A percentile compares a stretch with the other conserved stretches of the same genome.
These are phyloP conservation scores for Pteria penguin DNA, from an alignment of 2,888 invertebrate species.

Conservation along the genomic window DNA sequence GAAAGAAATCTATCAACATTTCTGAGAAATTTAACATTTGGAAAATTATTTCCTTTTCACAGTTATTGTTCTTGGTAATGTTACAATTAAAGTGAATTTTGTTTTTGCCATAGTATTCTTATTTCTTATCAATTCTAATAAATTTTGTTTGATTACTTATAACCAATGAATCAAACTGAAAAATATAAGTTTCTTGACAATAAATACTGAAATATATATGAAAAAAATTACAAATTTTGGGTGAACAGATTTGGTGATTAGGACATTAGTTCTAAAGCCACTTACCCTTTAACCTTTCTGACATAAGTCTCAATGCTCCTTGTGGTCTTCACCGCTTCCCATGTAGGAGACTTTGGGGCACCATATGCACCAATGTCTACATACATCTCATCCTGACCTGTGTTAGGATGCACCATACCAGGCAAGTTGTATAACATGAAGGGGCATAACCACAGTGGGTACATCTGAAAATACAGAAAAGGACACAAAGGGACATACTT, in stretches of 20 bases:
- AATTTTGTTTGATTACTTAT: too few relatives aligned
- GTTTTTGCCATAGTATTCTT: too few relatives aligned
- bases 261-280: not conserved
- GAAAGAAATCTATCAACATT: too few relatives aligned
- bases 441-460: constrained; percentile 91
- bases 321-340: constrained; percentile 85
- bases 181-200: not conserved
- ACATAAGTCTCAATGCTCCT: constrained; percentile 87
- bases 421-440: constrained; percentile 86
- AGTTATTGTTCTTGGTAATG: too few relatives aligned
- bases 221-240: not conserved
- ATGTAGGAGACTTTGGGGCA: constrained; percentile 84
- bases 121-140: too few relatives aligned
- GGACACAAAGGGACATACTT: not conserved
- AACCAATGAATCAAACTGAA: too few relatives aligned
- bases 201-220: too few relatives aligned
- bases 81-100: too few relatives aligned
- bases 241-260: not conserved
- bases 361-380: constrained; percentile 92
- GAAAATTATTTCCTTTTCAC: too few relatives aligned
- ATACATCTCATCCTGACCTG: constrained; percentile 83
- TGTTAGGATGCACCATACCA: constrained; percentile 86
- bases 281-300: constrained; percentile 84
- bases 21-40: too few relatives aligned
- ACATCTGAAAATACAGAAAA: constrained; percentile 83